phyloP scores from a whole-genome alignment of 2,113 vertebrate species.

The Sapayoa aenigma region DNA sequence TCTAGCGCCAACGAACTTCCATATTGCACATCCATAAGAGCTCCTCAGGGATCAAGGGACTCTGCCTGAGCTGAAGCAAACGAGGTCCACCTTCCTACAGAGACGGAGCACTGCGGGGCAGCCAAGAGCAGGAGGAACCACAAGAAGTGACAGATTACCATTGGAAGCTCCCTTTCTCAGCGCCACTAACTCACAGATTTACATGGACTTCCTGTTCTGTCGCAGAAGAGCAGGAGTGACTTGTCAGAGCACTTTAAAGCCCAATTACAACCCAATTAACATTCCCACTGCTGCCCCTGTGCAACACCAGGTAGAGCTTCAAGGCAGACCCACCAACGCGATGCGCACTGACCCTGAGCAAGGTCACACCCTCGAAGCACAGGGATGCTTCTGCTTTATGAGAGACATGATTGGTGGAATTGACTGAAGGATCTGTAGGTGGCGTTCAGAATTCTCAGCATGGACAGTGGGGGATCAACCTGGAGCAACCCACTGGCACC shows the following conservation, averaged over 20 bases:
- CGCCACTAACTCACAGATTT: neutral
- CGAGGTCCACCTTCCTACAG: neutral
- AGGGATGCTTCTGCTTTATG: neutral
- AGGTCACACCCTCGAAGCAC: neutral
- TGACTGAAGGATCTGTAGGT: neutral
- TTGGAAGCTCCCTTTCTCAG: neutral
- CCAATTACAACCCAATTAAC: neutral
- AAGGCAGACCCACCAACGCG: neutral
- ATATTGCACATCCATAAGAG: neutral
- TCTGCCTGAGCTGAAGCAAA: neutral
- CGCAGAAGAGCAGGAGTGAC: neutral
- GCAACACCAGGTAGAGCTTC: neutral
- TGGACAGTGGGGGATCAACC: neutral
- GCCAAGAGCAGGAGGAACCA: neutral
- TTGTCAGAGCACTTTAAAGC: neutral
- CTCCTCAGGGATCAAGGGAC: neutral
- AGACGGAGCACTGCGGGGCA: fast-evolving
- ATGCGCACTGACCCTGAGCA: fast-evolving
- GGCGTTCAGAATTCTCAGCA: neutral
- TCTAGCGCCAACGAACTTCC: neutral
- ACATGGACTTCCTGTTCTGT: neutral
- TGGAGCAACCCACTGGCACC: neutral
- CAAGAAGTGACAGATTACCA: neutral
- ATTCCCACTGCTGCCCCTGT: neutral
- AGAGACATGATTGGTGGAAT: fast-evolving